Evolutionary conservation across 2,113 vertebrate species (phyloP), one percentile per base, ranked within the genome.

Genomic region (Empidonax alnorum): DNA sequence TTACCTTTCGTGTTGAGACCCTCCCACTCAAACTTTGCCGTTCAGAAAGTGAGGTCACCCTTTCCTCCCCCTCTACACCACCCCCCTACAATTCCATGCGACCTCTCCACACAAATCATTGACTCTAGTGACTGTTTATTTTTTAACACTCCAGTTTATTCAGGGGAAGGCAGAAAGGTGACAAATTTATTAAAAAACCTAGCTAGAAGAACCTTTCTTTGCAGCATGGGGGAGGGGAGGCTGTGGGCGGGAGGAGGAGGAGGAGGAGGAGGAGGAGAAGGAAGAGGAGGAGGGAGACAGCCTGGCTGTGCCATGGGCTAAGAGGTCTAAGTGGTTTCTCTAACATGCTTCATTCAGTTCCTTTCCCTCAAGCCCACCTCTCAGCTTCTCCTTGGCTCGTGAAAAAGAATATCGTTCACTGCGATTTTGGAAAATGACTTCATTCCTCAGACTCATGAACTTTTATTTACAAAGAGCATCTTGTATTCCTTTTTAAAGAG

Each of bases 391-490:
- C 2, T 22, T 41, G 18, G 85, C 62, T 95, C 0, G 5, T 90
- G 91, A 95, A 96, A 97, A 95, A 97, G 95, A 92, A 31, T 96
- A 97, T 97, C 17, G 37, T 97, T 98, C 94, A 97, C 94, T 95
- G 93, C 3, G 41, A 90, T 39, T 62, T 96, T 97, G 97, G 97
- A 97, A 98, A 98, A 97, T 97, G 92, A 98, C 97, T 98, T 98
- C 97, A 98, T 98, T 97, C 90, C 96, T 96, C 95, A 97, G 97
- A 87, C 96, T 96, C 96, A 97, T 97, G 98, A 98, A 98, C 98
- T 98, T 98, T 97, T 98, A 98, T 98, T 98, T 98, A 98, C 98
- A 98, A 98, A 98, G 98, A 96, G 67, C 90, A 98, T 97, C 97
- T 98, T 98, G 98, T 98, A 98, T 98, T 97, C 97, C 77, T 88